Evolutionary conservation across 2,113 vertebrate species (phyloP).

Genomic region (Ahaetulla prasina): DNA sequence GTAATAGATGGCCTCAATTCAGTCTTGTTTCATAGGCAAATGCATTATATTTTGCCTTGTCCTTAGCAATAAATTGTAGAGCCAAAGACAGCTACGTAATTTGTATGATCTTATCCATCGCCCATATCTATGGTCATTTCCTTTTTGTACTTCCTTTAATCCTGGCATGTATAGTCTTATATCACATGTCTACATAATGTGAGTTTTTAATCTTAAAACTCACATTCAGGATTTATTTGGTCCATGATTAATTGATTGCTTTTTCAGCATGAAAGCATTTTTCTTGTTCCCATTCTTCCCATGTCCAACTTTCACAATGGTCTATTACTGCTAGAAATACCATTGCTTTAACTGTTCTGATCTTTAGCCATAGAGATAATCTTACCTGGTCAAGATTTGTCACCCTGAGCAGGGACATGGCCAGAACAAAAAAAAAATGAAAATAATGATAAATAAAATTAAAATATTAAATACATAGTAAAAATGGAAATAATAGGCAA

Average conservation of each 20-base stretch:
- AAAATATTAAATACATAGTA: background rate
- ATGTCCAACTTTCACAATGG: background rate
- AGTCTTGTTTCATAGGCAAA: background rate
- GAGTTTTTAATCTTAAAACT: background rate
- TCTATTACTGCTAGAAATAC: background rate
- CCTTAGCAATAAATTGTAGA: background rate
- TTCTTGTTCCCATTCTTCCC: background rate
- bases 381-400: background rate
- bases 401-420: background rate
- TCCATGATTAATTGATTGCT: background rate
- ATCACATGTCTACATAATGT: background rate
- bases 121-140: background rate
- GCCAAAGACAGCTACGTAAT: background rate
- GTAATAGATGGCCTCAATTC: background rate
- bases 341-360: background rate
- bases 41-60: background rate
- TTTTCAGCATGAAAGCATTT: background rate
- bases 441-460: background rate
- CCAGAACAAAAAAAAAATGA: background rate
- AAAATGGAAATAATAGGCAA: background rate
- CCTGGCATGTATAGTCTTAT: background rate
- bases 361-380: background rate
- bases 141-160: background rate
- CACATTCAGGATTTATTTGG: background rate
- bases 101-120: background rate